phyloP scores from a whole-genome alignment of 2,888 invertebrate genomes.

The Mesorhabditis sp. region DNA sequence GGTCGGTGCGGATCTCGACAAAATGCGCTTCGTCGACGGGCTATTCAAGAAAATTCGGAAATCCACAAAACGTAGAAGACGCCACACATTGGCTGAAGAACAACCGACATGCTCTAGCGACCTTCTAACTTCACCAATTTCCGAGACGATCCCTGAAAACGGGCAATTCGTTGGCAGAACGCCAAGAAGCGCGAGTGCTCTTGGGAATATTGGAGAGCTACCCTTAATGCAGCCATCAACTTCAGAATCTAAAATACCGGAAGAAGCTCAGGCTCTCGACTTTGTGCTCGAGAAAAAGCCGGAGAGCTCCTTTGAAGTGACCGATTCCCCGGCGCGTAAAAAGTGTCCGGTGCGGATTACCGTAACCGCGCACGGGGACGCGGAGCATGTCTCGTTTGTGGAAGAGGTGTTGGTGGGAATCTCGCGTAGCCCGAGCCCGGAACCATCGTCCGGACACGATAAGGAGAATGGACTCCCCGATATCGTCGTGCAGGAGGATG shows the following conservation, averaged over 20 bases:
- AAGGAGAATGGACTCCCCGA: neutral
- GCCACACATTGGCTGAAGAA: neutral
- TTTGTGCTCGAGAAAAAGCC: no score
- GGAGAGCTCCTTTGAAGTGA: neutral
- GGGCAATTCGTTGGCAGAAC: neutral
- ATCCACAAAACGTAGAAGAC: neutral
- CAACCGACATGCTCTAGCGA: neutral
- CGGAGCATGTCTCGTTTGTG: neutral
- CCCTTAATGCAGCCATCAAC: neutral
- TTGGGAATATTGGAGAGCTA: neutral
- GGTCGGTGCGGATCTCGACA: neutral
- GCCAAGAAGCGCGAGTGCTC: neutral
- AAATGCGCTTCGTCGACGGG: conserved; percentile 1
- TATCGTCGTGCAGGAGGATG: neutral
- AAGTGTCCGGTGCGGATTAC: conserved; percentile 1
- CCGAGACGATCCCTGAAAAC: neutral
- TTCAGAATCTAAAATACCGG: no score
- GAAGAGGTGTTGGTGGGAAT: neutral
- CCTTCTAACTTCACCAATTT: neutral
- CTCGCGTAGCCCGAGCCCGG: neutral
- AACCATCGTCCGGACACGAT: neutral
- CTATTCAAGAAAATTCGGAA: conserved; percentile 5
- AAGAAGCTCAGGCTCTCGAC: no score
- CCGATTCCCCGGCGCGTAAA: neutral
- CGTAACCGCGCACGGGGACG: neutral